Evolutionary conservation across 2,888 invertebrate species (phyloP), one percentile per base, ranked within the genome.

Genomic region (Stenurella melanura): DNA sequence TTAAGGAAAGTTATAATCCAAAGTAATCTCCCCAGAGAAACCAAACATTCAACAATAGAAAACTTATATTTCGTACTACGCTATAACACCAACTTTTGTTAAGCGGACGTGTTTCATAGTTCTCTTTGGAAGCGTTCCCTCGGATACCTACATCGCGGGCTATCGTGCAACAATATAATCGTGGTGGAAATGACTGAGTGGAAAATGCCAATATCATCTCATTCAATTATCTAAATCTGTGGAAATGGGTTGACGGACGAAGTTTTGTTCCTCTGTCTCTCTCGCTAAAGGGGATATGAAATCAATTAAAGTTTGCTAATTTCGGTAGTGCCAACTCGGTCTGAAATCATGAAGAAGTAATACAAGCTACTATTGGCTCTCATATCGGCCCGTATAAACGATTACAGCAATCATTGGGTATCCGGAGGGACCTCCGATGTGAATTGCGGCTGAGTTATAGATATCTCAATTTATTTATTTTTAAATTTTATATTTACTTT

Each of bases 181-280:
- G 2, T n/a, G 17, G 30, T 56, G 56, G 57, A 68, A 68, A 54
- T 56, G 56, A 56, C 54, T n/a, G 70, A 21, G 19, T 70, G 70
- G 38, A 60, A 73, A 73, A 74, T 69, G 72, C 63, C 63, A 61
- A 77, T 77, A 71, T 73, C 72, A 68, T 75, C 69, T 69, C 68
- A 73, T 74, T 74, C 77, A 75, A 72, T 77, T 77, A 77, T 77
- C 73, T 63, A 64, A 75, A 77, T 75, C 73, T 64, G 63, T 42
- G 72, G 68, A 75, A 75, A 71, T 75, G 64, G 77, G 54, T 67
- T 66, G 74, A 63, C 73, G 26, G 66, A 42, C 64, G 58, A 42
- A 58, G 61, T 42, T 76, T 71, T 63, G 63, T 64, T 42, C 10
- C 64, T 64, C 38, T 38, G 18, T 64, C 38, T 15, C 19, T 5